Evolutionary conservation across 2,888 invertebrate species (phyloP).

Genomic region (Pimpla rufipes): DNA sequence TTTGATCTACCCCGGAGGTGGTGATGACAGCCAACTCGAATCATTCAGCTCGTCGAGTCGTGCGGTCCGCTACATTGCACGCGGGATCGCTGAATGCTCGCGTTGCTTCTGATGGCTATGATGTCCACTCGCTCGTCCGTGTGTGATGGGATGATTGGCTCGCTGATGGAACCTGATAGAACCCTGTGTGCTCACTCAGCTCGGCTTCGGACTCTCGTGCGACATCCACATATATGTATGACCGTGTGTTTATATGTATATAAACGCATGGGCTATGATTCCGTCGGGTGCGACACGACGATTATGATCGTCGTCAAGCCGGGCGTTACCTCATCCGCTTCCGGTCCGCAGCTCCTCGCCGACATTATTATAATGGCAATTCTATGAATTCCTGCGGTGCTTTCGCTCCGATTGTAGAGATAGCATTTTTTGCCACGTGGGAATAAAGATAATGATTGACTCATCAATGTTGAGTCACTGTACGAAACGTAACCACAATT

Average conservation of each 20-base stretch:
- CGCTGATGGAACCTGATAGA: slow-evolving; percentile 83
- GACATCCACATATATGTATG: no score
- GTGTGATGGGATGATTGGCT: slow-evolving; percentile 84
- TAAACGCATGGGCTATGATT: slow-evolving; percentile 29
- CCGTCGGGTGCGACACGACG: slow-evolving; percentile 51
- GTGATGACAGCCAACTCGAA: slow-evolving; percentile 46
- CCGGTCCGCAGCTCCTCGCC: slow-evolving; percentile 63
- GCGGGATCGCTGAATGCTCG: slow-evolving; percentile 45
- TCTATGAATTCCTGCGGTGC: slow-evolving; percentile 28
- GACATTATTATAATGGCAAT: slow-evolving; percentile 19
- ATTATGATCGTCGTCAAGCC: slow-evolving; percentile 55
- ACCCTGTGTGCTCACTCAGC: slow-evolving; percentile 71
- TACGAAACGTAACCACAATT: no score
- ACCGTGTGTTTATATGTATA: no score
- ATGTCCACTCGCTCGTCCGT: slow-evolving; percentile 61
- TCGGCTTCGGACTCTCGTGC: slow-evolving; percentile 29
- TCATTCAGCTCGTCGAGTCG: slow-evolving; percentile 63
- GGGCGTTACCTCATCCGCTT: slow-evolving; percentile 77
- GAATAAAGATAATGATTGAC: background rate
- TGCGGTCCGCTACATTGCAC: slow-evolving; percentile 37
- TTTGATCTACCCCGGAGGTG: slow-evolving; percentile 22
- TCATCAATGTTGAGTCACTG: no score
- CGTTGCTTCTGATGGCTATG: slow-evolving; percentile 53
- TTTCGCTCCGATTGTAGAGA: background rate
- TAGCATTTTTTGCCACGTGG: background rate